phyloP scores from a whole-genome alignment of 2,113 vertebrate genomes.

The Pithys albifrons region DNA sequence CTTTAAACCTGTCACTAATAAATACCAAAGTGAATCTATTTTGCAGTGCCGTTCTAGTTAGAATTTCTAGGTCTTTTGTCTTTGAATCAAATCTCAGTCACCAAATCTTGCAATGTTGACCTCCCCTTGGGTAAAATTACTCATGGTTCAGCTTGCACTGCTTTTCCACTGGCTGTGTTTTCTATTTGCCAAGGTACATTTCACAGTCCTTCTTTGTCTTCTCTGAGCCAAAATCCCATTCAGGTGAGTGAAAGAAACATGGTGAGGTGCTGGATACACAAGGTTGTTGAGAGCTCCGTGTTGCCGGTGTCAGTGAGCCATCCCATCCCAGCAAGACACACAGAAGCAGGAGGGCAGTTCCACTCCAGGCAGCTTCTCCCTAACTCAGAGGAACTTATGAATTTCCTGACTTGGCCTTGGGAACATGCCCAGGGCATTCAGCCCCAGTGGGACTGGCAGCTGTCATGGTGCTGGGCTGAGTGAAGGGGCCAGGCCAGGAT shows the following conservation, averaged over 20 bases:
- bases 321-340: not conserved
- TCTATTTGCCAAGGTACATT: not conserved
- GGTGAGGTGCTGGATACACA: rapidly evolving
- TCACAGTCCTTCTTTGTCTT: not conserved
- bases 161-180: not conserved
- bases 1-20: not conserved
- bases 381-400: not conserved
- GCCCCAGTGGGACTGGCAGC: not conserved
- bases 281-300: not conserved
- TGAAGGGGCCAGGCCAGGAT: rapidly evolving
- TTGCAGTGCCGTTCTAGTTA: not conserved
- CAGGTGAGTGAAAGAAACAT: not conserved
- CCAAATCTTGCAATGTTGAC: not conserved
- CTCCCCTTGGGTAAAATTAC: not conserved
- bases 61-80: not conserved
- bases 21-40: not conserved
- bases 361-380: not conserved
- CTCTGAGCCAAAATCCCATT: not conserved
- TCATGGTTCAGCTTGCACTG: not conserved
- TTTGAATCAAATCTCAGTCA: rapidly evolving
- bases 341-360: not conserved
- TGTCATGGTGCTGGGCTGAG: rapidly evolving
- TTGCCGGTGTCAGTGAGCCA: not conserved
- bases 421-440: not conserved
- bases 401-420: not conserved